Percentiles rank a stretch among this genome's conserved stretches.
phyloP scores from a whole-genome alignment of 1,140 invertebrate genomes.

The Trichonephila clavata region DNA sequence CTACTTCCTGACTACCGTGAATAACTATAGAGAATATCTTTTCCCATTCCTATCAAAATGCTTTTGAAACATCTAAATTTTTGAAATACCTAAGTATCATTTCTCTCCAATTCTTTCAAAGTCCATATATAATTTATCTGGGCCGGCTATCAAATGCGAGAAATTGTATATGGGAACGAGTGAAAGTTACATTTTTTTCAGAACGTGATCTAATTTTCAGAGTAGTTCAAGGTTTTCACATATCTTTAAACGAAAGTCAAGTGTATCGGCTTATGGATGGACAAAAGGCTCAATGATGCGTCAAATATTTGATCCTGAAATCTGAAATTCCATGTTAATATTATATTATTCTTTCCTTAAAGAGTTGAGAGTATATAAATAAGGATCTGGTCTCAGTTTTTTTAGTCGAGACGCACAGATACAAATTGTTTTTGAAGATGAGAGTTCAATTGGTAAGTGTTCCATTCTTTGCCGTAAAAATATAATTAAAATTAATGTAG shows the following conservation, averaged over 20 bases:
- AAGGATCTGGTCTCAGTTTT: neutral
- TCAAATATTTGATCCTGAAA: constrained; percentile 2
- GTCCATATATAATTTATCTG: neutral
- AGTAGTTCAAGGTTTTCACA: neutral
- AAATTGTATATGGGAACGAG: too few species aligned
- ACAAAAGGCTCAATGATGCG: constrained; percentile 1
- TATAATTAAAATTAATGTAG: neutral
- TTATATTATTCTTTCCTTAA: neutral
- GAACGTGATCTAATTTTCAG: neutral
- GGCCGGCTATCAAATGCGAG: too few species aligned
- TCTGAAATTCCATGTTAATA: neutral
- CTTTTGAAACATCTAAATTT: neutral
- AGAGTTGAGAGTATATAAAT: neutral
- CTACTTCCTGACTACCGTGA: too few species aligned
- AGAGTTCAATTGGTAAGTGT: neutral
- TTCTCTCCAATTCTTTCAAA: neutral
- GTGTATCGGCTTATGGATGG: neutral
- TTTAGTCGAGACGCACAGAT: neutral
- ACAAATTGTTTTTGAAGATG: neutral
- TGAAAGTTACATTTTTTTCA: neutral
- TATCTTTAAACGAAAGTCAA: neutral
- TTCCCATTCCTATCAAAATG: neutral
- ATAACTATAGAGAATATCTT: too few species aligned
- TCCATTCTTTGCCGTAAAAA: neutral
- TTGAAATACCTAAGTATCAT: neutral